phyloP scores from a whole-genome alignment of 2,888 invertebrate genomes.

The Watsonalla cultraria region DNA sequence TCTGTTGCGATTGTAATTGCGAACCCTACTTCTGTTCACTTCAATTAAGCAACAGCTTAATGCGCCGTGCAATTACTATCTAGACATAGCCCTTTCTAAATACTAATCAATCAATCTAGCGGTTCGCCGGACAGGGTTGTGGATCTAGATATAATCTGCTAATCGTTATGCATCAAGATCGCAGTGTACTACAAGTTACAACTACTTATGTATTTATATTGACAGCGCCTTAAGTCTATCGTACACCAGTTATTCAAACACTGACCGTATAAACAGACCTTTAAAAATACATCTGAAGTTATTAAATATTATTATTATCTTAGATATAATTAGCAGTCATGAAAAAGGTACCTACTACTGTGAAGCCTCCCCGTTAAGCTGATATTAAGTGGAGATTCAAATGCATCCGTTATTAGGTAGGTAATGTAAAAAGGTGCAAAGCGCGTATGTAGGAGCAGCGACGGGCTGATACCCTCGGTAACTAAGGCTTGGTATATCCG shows the following conservation, averaged over 20 bases:
- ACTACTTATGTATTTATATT: conserved; percentile 37
- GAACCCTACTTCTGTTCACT: conserved; percentile 11
- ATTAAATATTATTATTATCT: too few species aligned
- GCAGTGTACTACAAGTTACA: conserved; percentile 38
- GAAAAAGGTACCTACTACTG: too few species aligned
- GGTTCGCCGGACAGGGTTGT: conserved; percentile 22
- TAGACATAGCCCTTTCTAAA: conserved; percentile 23
- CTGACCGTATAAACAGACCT: too few species aligned
- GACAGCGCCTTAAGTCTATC: conserved; percentile 10
- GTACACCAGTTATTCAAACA: too few species aligned
- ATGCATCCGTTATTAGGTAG: too few species aligned
- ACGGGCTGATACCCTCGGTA: conserved; percentile 3
- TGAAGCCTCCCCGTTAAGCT: too few species aligned
- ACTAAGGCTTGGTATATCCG: conserved; percentile 30
- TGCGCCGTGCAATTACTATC: conserved; percentile 16
- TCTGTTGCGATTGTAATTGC: conserved; percentile 12
- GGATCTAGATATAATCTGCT: conserved; percentile 33
- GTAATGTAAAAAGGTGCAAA: neutral
- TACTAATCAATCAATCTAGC: conserved; percentile 41
- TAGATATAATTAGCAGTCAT: too few species aligned
- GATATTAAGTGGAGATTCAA: too few species aligned
- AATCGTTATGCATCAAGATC: conserved; percentile 37
- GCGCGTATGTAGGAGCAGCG: conserved; percentile 20
- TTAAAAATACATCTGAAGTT: too few species aligned
- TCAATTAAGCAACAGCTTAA: conserved; percentile 22